Evolutionary conservation across 2,888 invertebrate species (phyloP), one percentile per base, ranked within the genome.

Genomic region (Drosophila colorata): DNA sequence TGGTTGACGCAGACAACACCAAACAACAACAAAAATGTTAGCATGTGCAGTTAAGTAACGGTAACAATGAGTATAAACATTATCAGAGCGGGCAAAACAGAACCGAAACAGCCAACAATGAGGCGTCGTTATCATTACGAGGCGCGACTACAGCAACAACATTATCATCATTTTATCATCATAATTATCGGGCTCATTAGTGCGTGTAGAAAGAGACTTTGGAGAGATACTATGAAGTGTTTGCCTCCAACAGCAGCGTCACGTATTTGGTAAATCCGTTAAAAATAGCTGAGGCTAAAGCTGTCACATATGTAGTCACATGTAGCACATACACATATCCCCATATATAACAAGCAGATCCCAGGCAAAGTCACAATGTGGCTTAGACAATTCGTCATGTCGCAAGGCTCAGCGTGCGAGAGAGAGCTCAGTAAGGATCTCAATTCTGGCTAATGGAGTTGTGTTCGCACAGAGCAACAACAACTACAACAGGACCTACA

Each of bases 41-140:
- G 86, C 83, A 83, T 83, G 83, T 83, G 83, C 88, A 82, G 86
- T 88, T 83, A 83, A 88, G 86, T 86, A 88, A 77, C 86, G 70
- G 66, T 67, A 74, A 69, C 83, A 76, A 68, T 69, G 52, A 64
- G 64, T 43, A 76, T 57, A 70, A 68, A 68, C 78, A 77, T 74
- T 74, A 74, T 72, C 77, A 66, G 53, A 55, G 33, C 57, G 47
- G 43, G 31, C 33, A 16, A 14, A 64, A 44, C 48, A 61, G 25
- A 38, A 31, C 51, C 37, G 52, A 16, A 51, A 33, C 55, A 46
- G 38, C 28, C 18, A 52, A 28, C 49, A 56, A 38, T 44, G 35
- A 65, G 60, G 47, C 64, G 51, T 60, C 53, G 73, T 75, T 83
- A 78, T 79, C 80, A 88, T 88, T 78, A 88, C 64, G 61, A 72